Conservation (phyloP, 2,797 vertebrate genomes). For the Rhyacichthys aspro region DNA sequence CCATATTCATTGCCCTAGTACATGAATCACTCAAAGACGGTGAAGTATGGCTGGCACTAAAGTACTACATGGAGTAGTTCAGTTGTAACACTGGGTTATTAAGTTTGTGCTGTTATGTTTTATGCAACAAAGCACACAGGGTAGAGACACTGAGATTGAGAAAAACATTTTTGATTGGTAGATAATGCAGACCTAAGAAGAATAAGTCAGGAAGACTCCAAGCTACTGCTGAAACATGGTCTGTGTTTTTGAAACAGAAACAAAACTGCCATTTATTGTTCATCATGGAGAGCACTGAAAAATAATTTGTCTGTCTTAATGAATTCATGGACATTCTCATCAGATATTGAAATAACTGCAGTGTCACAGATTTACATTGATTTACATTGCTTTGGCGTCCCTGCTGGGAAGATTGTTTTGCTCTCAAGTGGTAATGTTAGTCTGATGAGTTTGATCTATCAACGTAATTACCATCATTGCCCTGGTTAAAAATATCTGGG, state of each 20-base stretch:
- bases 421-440: conserved; percentile 1
- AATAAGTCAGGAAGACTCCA: too few species aligned
- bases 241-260: too few species aligned
- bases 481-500: conserved; percentile 2
- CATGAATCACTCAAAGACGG: background rate
- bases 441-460: conserved; percentile 26
- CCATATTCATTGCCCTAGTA: background rate
- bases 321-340: too few species aligned
- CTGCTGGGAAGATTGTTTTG: conserved; percentile 13
- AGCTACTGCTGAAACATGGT: too few species aligned
- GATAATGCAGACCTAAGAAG: background rate
- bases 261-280: too few species aligned
- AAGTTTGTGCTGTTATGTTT: background rate
- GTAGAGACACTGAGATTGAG: background rate
- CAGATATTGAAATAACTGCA: too few species aligned
- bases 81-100: background rate
- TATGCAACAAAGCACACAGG: background rate
- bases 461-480: conserved; percentile 24
- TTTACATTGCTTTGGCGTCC: conserved; percentile 5
- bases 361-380: background rate
- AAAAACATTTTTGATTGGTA: conserved; percentile 3
- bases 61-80: background rate
- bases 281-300: too few species aligned
- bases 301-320: too few species aligned
- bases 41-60: background rate